Evolutionary conservation across 1,140 invertebrate genomes (phyloP), one percentile per base, ranked within the genome.

Genomic region (Meloidogyne chitwoodi): DNA sequence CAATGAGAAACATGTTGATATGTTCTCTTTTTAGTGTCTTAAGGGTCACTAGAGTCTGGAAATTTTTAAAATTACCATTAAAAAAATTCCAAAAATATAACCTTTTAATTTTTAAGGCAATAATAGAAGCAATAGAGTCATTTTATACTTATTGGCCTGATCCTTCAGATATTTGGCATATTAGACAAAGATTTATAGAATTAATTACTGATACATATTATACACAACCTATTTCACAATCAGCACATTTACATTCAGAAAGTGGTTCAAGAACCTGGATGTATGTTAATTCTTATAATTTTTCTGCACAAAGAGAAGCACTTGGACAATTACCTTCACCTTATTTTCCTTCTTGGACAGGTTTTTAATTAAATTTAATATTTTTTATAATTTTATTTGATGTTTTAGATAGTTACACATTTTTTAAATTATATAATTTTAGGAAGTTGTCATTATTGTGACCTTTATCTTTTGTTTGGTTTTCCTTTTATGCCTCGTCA

Each of bases 281-380:
- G 75, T 86, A 87, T 69, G 84, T 86, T 14, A 86, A 86, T 73
- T 81, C 79, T 62, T 86, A 87, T 74, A 86, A 86, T 56, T 87
- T 86, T 64, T 86, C 85, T 14, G 41, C 68, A 48, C 31, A 74
- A 44, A 74, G 81, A 63, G 24, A 78, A 70, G n/a, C 12, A n/a
- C 4, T 56, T 71, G 77, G 74, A 31, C 22, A 14, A 14, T 75
- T 62, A 16, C 75, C 77, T 27, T 26, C 16, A 34, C 68, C 73
- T 41, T 24, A 44, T 6, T 83, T 83, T 76, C 85, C 84, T 22
- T 75, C 74, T 26, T 86, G 85, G 84, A 83, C 85, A 78, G 84
- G 84, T 77, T 31, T 80, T 74, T 29, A 77, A 83, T 24, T 29
- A 11, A 62, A 24, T 61, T 63, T 22, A 44, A 31, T 2, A 24